Conservation (phyloP, 2,888 invertebrate genomes). For the Nomada ferruginata region DNA sequence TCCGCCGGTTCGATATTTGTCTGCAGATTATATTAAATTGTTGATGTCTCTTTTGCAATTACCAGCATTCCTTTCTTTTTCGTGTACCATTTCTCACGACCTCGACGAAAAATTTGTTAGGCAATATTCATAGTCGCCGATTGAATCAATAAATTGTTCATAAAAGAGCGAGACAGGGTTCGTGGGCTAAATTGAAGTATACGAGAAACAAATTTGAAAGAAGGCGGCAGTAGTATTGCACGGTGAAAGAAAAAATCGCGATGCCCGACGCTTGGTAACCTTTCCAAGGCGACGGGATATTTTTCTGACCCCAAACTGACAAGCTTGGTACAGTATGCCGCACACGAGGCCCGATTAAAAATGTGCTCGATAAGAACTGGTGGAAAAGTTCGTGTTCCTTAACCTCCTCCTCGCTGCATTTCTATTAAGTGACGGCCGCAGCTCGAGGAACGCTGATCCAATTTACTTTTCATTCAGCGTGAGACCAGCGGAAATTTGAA, state of each 20-base stretch:
- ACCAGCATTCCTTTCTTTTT: no score
- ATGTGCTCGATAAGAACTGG: constrained; percentile 47
- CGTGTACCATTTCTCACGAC: no score
- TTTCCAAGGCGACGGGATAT: constrained; percentile 32
- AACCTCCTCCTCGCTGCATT: constrained; percentile 44
- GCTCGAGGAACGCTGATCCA: constrained; percentile 34
- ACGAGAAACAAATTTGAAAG: neutral
- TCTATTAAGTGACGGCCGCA: constrained; percentile 40
- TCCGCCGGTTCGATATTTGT: no score
- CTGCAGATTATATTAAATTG: no score
- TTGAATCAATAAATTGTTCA: no score
- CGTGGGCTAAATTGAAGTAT: neutral
- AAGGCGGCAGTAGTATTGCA: neutral
- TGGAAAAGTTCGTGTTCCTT: constrained; percentile 60
- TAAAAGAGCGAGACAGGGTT: neutral
- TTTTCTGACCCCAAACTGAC: constrained; percentile 55
- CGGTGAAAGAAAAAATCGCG: constrained; percentile 5
- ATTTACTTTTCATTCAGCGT: constrained; percentile 55
- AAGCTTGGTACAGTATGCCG: constrained; percentile 31
- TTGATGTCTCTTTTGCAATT: no score
- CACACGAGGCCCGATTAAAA: constrained; percentile 48
- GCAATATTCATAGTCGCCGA: no score
- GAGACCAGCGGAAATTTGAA: constrained; percentile 45
- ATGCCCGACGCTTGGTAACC: constrained; percentile 27
- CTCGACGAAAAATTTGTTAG: no score